Percentiles rank a stretch among this genome's conserved stretches.
Conservation (phyloP, 2,113 vertebrate species). For the Centrocercus urophasianus region DNA sequence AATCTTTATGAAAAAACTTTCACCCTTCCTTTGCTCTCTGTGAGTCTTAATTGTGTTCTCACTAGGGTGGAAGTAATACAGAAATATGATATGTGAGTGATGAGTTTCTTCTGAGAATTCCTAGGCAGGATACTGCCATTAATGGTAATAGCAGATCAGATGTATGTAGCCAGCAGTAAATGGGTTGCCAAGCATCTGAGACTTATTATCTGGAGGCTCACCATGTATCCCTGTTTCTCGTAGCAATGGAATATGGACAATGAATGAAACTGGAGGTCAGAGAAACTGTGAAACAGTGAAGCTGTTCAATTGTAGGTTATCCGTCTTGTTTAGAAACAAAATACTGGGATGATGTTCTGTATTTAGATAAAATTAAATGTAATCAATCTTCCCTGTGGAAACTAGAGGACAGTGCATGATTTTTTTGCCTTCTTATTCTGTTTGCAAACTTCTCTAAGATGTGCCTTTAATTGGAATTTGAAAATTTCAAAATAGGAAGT, state of each 20-base stretch:
- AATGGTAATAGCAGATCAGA: neutral
- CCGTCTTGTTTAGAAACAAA: neutral
- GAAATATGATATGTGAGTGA: neutral
- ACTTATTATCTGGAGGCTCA: neutral
- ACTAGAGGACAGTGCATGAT: neutral
- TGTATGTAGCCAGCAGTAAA: neutral
- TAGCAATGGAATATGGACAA: neutral
- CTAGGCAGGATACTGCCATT: neutral
- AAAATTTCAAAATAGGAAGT: neutral
- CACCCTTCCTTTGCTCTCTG: neutral
- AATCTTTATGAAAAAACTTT: neutral
- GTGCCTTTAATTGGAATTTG: neutral
- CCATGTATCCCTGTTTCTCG: neutral
- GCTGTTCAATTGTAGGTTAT: neutral
- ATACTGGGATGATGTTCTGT: neutral
- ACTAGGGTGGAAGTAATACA: neutral
- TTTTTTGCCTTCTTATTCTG: neutral
- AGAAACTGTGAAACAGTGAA: neutral
- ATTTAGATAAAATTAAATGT: neutral
- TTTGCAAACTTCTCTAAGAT: neutral
- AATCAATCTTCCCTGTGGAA: neutral
- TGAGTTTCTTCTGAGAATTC: neutral
- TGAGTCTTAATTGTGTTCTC: neutral
- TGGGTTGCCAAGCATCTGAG: neutral
- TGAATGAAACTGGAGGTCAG: neutral